These are phyloP conservation scores for Kryptolebias marmoratus DNA, from an alignment of 2,113 vertebrate species.

Conservation along the genomic window DNA sequence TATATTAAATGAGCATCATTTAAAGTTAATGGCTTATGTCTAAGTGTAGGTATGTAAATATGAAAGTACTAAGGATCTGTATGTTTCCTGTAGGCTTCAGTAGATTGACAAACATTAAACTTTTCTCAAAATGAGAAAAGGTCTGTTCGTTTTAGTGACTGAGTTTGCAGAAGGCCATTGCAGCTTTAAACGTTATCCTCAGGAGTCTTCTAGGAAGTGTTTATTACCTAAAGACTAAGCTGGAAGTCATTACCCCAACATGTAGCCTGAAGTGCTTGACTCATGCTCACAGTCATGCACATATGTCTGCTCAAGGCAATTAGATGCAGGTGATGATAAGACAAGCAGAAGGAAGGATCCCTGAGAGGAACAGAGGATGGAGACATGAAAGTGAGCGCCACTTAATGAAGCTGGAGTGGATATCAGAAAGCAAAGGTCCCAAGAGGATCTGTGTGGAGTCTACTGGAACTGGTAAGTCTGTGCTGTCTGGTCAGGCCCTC, in stretches of 20 bases:
- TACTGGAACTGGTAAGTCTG: slow-evolving; percentile 24
- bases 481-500: slow-evolving; percentile 8
- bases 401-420: slow-evolving; percentile 50
- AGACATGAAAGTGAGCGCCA: slow-evolving; percentile 62
- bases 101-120: background rate
- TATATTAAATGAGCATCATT: too few species aligned
- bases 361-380: slow-evolving; percentile 32
- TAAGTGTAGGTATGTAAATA: too few species aligned
- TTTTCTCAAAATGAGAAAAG: background rate
- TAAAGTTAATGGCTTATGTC: too few species aligned
- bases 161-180: background rate
- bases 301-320: slow-evolving; percentile 24
- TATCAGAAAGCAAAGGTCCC: slow-evolving; percentile 19
- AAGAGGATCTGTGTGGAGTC: slow-evolving; percentile 21
- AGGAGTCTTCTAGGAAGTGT: slow-evolving; percentile 25
- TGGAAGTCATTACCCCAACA: slow-evolving; percentile 65
- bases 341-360: slow-evolving; percentile 62
- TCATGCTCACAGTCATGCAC: slow-evolving; percentile 12
- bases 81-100: background rate
- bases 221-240: slow-evolving; percentile 52
- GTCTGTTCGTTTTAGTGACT: background rate
- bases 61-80: too few species aligned
- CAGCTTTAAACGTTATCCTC: background rate
- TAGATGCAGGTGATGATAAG: slow-evolving; percentile 25
- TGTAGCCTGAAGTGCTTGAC: slow-evolving; percentile 9